Evolutionary conservation across 2,113 vertebrate genomes (phyloP).

Genomic region (Lepus europaeus): DNA sequence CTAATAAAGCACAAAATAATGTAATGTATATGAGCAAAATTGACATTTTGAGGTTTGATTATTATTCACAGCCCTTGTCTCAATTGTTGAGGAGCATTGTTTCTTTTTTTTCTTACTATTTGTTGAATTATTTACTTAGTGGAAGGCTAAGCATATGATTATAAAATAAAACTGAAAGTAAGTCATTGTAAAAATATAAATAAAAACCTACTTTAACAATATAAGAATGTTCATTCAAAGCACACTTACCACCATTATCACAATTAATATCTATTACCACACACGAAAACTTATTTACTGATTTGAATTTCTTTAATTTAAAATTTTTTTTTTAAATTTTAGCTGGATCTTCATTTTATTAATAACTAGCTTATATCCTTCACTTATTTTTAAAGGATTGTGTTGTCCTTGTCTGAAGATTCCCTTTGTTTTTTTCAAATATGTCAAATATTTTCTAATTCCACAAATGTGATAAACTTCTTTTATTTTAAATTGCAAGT

Average conservation of each 20-base stretch:
- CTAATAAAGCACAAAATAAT: too few relatives aligned
- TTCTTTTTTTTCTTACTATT: too few relatives aligned
- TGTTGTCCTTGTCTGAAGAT: background rate
- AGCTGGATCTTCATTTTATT: background rate
- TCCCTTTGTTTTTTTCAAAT: background rate
- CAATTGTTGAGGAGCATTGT: too few relatives aligned
- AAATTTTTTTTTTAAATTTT: background rate
- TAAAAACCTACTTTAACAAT: background rate
- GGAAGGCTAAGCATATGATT: too few relatives aligned
- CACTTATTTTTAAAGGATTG: background rate
- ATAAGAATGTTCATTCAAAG: background rate
- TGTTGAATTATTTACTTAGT: too few relatives aligned
- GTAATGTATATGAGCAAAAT: too few relatives aligned
- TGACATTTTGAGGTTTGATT: too few relatives aligned
- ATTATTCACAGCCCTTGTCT: too few relatives aligned
- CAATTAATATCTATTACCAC: background rate
- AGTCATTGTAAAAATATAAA: too few relatives aligned
- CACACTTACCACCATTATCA: background rate
- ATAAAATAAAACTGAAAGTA: too few relatives aligned
- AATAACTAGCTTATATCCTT: background rate
- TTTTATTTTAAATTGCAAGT: background rate
- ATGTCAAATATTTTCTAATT: background rate
- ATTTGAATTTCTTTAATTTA: constrained; percentile 1
- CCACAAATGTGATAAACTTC: background rate
- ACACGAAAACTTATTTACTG: background rate